Conservation (phyloP, 2,113 vertebrate genomes). For the Corythoichthys haematopterus region DNA sequence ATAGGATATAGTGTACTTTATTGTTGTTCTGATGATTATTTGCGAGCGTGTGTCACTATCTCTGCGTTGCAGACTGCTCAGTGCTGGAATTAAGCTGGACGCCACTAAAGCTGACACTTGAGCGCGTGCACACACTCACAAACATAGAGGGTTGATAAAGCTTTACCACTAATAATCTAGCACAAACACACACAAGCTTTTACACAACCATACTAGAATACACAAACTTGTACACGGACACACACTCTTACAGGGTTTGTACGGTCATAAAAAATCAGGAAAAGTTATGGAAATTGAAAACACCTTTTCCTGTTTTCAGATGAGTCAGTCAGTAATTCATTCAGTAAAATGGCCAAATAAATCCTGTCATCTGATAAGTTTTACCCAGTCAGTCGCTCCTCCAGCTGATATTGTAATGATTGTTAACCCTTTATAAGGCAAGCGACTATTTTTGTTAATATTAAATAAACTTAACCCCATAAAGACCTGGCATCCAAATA, state of each 20-base stretch:
- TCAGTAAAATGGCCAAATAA: too few relatives aligned
- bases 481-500: too few relatives aligned
- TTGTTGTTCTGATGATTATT: constrained; percentile 23
- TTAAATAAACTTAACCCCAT: too few relatives aligned
- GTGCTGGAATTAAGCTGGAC: constrained; percentile 58
- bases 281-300: too few relatives aligned
- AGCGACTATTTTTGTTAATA: too few relatives aligned
- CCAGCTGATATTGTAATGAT: too few relatives aligned
- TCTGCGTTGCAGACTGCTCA: constrained; percentile 45
- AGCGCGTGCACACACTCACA: constrained; percentile 7
- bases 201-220: neutral
- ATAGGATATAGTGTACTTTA: neutral
- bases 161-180: neutral
- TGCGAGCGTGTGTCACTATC: constrained; percentile 45
- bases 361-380: too few relatives aligned
- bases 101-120: constrained; percentile 47
- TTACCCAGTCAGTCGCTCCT: too few relatives aligned
- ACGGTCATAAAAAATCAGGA: too few relatives aligned
- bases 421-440: too few relatives aligned
- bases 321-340: too few relatives aligned
- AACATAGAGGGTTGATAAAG: neutral
- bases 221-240: neutral
- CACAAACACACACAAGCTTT: neutral
- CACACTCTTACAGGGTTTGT: neutral
- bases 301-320: too few relatives aligned